Conservation (phyloP, 1,140 invertebrate species). For the Macrobrachium rosenbergii region DNA sequence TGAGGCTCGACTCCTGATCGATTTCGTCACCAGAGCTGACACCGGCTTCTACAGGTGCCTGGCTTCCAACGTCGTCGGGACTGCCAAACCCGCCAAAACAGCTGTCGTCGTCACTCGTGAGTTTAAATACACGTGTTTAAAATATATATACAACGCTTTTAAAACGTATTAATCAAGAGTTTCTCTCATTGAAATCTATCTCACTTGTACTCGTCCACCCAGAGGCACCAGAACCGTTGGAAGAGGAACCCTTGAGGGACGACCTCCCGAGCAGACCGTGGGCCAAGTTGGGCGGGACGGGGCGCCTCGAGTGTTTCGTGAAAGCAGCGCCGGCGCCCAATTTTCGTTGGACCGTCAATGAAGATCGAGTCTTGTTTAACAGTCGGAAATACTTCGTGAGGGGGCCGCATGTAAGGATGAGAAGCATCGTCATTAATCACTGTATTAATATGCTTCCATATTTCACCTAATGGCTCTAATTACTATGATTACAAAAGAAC, state of each 20-base stretch:
- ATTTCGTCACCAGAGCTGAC: too few species aligned
- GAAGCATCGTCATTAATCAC: not conserved
- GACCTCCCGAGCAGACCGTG: not conserved
- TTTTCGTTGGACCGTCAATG: constrained; percentile 32
- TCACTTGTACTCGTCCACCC: not conserved
- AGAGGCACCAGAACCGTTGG: not conserved
- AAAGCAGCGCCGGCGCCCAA: constrained; percentile 20
- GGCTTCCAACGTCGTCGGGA: too few species aligned
- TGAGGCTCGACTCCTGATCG: too few species aligned
- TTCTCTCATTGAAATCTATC: not conserved
- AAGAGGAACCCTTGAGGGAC: not conserved
- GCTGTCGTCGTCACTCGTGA: too few species aligned
- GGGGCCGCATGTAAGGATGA: constrained; percentile 2
- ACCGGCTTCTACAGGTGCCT: too few species aligned
- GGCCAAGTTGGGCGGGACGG: not conserved
- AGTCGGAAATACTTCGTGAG: constrained; percentile 32
- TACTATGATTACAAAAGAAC: too few species aligned
- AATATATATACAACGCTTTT: not conserved
- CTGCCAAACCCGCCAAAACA: too few species aligned
- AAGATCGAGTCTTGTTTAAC: constrained; percentile 8
- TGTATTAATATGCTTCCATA: not conserved
- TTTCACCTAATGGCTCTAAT: too few species aligned
- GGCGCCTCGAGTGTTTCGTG: constrained; percentile 20
- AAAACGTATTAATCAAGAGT: not conserved
- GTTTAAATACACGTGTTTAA: not conserved